Evolutionary conservation across 2,113 vertebrate species (phyloP), one percentile per base, ranked within the genome.

Genomic region (Regulus satrapa): DNA sequence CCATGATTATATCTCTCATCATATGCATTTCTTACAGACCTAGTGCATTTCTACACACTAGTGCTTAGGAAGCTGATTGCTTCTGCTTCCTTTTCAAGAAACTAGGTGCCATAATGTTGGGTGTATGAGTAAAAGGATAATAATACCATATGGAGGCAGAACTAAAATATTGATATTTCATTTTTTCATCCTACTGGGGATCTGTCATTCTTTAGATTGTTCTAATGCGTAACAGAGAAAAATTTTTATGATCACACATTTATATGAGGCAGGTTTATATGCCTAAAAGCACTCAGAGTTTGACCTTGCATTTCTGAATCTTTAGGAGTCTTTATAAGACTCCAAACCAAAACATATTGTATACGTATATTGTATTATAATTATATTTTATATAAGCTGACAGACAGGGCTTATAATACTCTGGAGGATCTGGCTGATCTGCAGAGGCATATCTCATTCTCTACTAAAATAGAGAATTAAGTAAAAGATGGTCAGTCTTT

Each of bases 271-370:
- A 77, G n/a, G 19, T 71, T 62, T 36, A 43, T 40, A 82, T 4
- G 38, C 63, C 86, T 95, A 91, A 93, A 96, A 94, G 51, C 58
- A 76, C 38, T 85, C 48, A 77, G 86, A 41, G 36, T 80, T 73
- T 97, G 95, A 97, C 96, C 95, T 97, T 94, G 89, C 6, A 1
- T 92, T 95, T 96, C 77, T 5, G 58, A 84, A 93, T 85, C 94
- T 91, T 97, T 89, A 95, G 67, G 85, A 95, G 69, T 94, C 90
- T 95, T 94, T 32, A 8, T 4, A 94, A 93, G 55, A 76, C 79
- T 88, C 62, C 46, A 80, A 83, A 73, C 66, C 58, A 85, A 95
- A 97, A 62, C 76, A 54, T 88, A 94, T 95, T 88, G 95, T 80
- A 21, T 31, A 25, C 2, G 1, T 20, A 31, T 51, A 96, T 80